Evolutionary conservation across 30 jellyfish, hydroid and myxozoan genomes (phyloP).

Genomic region (Turritopsis rubra): DNA sequence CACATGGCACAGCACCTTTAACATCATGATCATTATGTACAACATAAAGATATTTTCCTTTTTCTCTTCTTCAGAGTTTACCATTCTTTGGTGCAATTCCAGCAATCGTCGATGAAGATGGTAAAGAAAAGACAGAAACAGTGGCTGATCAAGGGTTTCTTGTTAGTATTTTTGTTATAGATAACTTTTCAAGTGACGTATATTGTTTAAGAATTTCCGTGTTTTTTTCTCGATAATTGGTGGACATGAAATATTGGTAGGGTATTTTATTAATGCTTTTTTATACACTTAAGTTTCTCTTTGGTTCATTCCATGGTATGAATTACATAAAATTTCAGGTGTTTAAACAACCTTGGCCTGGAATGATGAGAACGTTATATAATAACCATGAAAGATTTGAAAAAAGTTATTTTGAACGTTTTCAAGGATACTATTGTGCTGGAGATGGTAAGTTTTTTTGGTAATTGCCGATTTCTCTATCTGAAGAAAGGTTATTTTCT

Average conservation of each 20-base stretch:
- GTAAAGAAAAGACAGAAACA: constrained; percentile 60
- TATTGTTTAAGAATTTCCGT: too few species aligned
- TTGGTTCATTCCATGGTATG: too few species aligned
- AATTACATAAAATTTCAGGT: constrained; percentile 66
- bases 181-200: too few species aligned
- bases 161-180: constrained; percentile 40
- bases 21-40: too few species aligned
- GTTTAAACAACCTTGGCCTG: constrained; percentile 98
- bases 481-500: too few species aligned
- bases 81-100: constrained; percentile 98
- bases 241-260: too few species aligned
- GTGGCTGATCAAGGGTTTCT: constrained; percentile 84
- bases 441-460: constrained; percentile 97
- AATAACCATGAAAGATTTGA: constrained; percentile 71
- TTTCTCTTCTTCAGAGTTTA: constrained; percentile 46
- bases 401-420: constrained; percentile 71
- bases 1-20: too few species aligned
- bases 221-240: too few species aligned
- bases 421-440: constrained; percentile 88
- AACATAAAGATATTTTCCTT: not conserved
- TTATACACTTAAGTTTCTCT: too few species aligned
- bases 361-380: constrained; percentile 96
- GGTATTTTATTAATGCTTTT: too few species aligned
- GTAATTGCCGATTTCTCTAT: too few species aligned
- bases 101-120: constrained; percentile 92